Percentiles rank a stretch among this genome's conserved stretches.
phyloP scores from a whole-genome alignment of 2,797 vertebrate genomes.

The Pangasius djambal region DNA sequence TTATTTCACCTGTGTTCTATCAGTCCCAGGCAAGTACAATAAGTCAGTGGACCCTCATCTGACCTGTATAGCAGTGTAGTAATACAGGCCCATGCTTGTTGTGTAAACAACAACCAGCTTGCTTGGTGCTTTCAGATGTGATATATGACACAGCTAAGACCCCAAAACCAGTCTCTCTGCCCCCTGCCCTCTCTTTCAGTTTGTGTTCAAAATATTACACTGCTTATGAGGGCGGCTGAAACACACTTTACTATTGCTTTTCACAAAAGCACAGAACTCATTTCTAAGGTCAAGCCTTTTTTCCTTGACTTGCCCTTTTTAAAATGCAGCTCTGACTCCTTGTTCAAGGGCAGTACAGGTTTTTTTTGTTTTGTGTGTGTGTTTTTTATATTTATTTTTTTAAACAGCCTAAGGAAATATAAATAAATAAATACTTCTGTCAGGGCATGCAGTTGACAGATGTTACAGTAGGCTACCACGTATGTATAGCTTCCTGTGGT shows the following conservation, averaged over 20 bases:
- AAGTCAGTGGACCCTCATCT: conserved; percentile 33
- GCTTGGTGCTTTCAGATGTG: conserved; percentile 60
- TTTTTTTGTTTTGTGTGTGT: neutral
- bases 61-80: conserved; percentile 47
- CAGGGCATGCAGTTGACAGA: neutral
- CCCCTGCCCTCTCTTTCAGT: conserved; percentile 41
- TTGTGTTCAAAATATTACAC: conserved; percentile 63
- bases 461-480: neutral
- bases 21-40: conserved; percentile 10
- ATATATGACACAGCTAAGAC: conserved; percentile 60
- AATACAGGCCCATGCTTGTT: conserved; percentile 62
- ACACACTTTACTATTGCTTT: conserved; percentile 38
- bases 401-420: neutral
- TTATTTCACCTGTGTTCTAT: neutral
- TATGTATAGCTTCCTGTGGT: neutral
- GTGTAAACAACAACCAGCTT: conserved; percentile 64
- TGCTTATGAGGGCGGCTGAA: conserved; percentile 43
- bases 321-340: conserved; percentile 13
- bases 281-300: conserved; percentile 45
- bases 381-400: neutral
- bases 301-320: conserved; percentile 31
- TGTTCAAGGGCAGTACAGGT: conserved; percentile 27
- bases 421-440: neutral
- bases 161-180: conserved; percentile 51
- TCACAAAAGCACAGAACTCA: conserved; percentile 25